Percentiles rank a stretch among this genome's conserved stretches.
Evolutionary conservation across 1,140 invertebrate species (phyloP).

Genomic region (Drosophila orena): DNA sequence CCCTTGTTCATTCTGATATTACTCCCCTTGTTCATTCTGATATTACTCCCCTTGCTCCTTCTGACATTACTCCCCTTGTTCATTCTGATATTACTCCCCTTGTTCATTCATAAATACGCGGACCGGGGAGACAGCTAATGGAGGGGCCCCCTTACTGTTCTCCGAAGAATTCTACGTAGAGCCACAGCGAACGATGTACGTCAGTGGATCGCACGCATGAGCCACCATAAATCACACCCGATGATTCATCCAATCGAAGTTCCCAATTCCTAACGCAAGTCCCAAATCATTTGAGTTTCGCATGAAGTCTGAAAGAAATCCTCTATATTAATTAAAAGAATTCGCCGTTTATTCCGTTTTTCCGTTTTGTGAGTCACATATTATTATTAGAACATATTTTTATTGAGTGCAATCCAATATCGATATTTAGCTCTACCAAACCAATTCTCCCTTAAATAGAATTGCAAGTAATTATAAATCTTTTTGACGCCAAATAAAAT

Average conservation of each 20-base stretch:
- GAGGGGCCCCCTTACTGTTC: conserved; percentile 11
- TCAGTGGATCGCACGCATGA: conserved; percentile 19
- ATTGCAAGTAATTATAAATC: too few relatives aligned
- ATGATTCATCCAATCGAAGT: conserved; percentile 29
- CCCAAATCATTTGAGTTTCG: neutral
- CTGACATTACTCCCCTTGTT: too few relatives aligned
- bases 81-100: conserved; percentile 9
- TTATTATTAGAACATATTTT: too few relatives aligned
- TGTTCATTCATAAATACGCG: conserved; percentile 43
- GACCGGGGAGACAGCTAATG: neutral
- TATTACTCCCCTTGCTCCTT: conserved; percentile 2
- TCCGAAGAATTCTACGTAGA: conserved; percentile 10
- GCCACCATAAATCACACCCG: conserved; percentile 14
- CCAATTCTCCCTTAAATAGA: too few relatives aligned
- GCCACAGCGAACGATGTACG: conserved; percentile 3
- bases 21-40: conserved; percentile 12
- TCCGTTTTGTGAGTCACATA: neutral
- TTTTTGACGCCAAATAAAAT: too few relatives aligned
- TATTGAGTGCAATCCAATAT: too few relatives aligned
- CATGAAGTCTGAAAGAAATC: conserved; percentile 11
- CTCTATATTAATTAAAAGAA: neutral
- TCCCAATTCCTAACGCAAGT: neutral
- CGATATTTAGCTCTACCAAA: too few relatives aligned
- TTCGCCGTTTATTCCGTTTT: too few relatives aligned
- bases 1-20: too few relatives aligned